Evolutionary conservation across 1,140 invertebrate species (phyloP).

Genomic region (Asobara japonica): DNA sequence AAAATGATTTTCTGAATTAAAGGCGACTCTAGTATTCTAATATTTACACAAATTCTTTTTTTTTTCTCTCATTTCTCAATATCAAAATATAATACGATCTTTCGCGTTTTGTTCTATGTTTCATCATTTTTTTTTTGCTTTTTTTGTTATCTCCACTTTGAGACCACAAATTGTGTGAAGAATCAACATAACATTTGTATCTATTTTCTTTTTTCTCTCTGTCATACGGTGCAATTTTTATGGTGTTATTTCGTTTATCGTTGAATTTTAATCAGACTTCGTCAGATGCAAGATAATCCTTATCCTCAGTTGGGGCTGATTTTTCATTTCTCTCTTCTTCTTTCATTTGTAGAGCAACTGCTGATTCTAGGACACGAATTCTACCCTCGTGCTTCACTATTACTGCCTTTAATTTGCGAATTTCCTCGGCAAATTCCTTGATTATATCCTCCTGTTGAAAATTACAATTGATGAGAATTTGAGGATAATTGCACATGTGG

Average conservation of each 20-base stretch:
- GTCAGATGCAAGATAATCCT: conserved; percentile 60
- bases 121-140: conserved; percentile 58
- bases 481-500: no score
- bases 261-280: conserved; percentile 56
- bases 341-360: conserved; percentile 64
- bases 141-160: no score
- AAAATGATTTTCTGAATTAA: conserved; percentile 54
- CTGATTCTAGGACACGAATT: conserved; percentile 78
- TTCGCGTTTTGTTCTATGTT: conserved; percentile 51
- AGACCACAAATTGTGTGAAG: conserved; percentile 4
- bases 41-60: conserved; percentile 64
- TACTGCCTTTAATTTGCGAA: conserved; percentile 90
- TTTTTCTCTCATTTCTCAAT: conserved; percentile 24
- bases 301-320: conserved; percentile 51
- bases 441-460: conserved; percentile 71
- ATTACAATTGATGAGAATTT: conserved; percentile 8
- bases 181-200: conserved; percentile 1
- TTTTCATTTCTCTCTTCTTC: conserved; percentile 55
- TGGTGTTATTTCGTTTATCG: not conserved
- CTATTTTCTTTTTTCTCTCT: conserved; percentile 30
- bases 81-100: conserved; percentile 54
- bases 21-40: conserved; percentile 59
- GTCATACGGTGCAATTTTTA: not conserved
- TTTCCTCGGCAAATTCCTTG: conserved; percentile 86
- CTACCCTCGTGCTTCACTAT: conserved; percentile 95